Evolutionary conservation across 2,113 vertebrate genomes (phyloP).

Genomic region (Pedetes capensis): DNA sequence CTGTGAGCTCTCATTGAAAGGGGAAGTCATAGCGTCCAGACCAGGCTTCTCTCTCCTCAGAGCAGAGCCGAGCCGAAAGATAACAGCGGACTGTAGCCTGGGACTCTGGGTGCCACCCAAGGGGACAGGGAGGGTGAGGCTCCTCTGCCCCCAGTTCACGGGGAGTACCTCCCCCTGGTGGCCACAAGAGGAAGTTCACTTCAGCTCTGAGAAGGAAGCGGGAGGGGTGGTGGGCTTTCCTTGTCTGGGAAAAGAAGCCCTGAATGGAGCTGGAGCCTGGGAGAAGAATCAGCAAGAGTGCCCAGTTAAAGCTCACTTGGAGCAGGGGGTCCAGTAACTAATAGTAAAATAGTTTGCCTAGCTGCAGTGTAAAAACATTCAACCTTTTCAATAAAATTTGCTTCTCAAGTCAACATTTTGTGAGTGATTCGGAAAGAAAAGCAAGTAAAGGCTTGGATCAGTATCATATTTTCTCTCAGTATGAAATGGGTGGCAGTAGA

Average conservation of each 20-base stretch:
- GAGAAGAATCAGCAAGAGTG: not conserved
- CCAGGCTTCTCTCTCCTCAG: no score
- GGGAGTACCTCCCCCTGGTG: conserved; percentile 2
- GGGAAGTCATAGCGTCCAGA: not conserved
- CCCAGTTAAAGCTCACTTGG: not conserved
- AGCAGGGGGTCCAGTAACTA: not conserved
- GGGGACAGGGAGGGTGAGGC: fast-evolving
- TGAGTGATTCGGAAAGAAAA: not conserved
- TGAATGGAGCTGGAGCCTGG: no score
- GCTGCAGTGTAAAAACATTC: not conserved
- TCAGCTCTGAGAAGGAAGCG: no score
- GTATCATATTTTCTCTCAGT: no score
- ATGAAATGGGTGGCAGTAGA: not conserved
- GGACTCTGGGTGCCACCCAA: fast-evolving
- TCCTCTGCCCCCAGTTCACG: not conserved
- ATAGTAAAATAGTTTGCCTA: not conserved
- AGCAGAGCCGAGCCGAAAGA: not conserved
- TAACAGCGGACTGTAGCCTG: fast-evolving
- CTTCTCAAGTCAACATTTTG: not conserved
- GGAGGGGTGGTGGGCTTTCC: no score
- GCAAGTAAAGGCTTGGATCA: not conserved
- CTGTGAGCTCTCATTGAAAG: not conserved
- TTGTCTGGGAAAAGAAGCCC: no score
- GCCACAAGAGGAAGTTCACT: not conserved
- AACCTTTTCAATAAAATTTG: not conserved